phyloP scores from a whole-genome alignment of 2,888 invertebrate genomes.

The Catonia carolina region DNA sequence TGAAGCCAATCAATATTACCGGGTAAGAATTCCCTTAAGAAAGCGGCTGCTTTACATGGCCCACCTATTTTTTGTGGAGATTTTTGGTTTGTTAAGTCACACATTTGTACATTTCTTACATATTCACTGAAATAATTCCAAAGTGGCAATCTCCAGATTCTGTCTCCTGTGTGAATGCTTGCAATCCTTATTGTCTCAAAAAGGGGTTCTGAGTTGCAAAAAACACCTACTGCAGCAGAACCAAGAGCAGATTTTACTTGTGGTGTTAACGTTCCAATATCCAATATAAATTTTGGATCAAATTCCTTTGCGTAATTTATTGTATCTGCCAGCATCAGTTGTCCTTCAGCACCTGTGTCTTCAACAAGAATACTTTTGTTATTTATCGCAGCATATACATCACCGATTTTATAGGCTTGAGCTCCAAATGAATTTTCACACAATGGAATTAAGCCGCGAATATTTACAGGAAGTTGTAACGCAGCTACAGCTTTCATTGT shows the following conservation, averaged over 20 bases:
- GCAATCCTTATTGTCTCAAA: conserved; percentile 51
- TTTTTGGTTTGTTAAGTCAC: too few relatives aligned
- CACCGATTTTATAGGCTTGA: conserved; percentile 60
- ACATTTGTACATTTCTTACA: too few relatives aligned
- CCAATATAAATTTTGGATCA: conserved; percentile 52
- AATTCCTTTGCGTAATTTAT: conserved; percentile 57
- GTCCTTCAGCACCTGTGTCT: conserved; percentile 68
- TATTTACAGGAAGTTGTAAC: conserved; percentile 50
- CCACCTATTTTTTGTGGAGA: conserved; percentile 49
- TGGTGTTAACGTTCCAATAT: conserved; percentile 59
- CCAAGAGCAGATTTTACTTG: conserved; percentile 46
- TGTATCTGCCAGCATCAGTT: conserved; percentile 63
- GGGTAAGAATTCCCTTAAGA: conserved; percentile 43
- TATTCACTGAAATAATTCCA: conserved; percentile 49
- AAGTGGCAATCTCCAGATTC: conserved; percentile 65
- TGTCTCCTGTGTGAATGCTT: conserved; percentile 55
- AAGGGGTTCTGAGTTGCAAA: conserved; percentile 50
- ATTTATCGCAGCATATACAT: conserved; percentile 62
- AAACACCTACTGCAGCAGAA: conserved; percentile 55
- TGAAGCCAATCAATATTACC: conserved; percentile 50
- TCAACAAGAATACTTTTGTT: conserved; percentile 65
- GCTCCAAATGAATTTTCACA: conserved; percentile 65
- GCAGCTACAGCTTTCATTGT: conserved; percentile 52
- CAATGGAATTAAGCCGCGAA: conserved; percentile 56
- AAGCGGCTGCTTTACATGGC: conserved; percentile 66